These are phyloP conservation scores for Drosophila ficusphila DNA, from an alignment of 1,140 invertebrate genomes.

Conservation along the genomic window DNA sequence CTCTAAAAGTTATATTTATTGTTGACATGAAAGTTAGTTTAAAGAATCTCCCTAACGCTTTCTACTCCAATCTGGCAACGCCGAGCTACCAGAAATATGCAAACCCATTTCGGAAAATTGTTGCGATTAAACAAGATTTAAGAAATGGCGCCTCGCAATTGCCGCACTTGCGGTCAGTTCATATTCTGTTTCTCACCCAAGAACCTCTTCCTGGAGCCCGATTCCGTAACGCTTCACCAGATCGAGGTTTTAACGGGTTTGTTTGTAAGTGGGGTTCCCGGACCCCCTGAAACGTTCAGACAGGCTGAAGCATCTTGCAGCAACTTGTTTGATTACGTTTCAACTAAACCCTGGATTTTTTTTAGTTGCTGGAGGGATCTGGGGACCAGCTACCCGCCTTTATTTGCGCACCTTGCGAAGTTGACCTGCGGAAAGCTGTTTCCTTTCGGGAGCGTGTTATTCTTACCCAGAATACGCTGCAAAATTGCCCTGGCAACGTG, in stretches of 20 bases:
- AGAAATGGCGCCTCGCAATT: slow-evolving; percentile 45
- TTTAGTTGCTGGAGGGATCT: slow-evolving; percentile 31
- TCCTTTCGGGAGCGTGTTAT: slow-evolving; percentile 59
- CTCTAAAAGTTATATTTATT: not conserved
- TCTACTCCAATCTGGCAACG: not conserved
- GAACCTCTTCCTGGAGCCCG: slow-evolving; percentile 48
- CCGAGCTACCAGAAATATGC: not conserved
- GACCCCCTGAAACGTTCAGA: slow-evolving; percentile 16
- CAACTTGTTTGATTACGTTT: too few relatives aligned
- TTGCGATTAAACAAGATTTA: not conserved
- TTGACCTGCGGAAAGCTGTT: slow-evolving; percentile 48
- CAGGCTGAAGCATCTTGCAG: not conserved
- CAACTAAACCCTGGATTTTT: not conserved
- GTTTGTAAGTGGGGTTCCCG: slow-evolving; percentile 35
- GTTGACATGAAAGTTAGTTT: too few relatives aligned
- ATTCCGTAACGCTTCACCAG: slow-evolving; percentile 57
- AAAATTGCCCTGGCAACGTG: slow-evolving; percentile 7
- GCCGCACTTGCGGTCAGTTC: slow-evolving; percentile 59
- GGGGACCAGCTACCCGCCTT: slow-evolving; percentile 27
- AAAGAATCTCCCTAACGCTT: not conserved
- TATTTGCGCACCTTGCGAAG: slow-evolving; percentile 63
- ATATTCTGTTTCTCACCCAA: slow-evolving; percentile 34
- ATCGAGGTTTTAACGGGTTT: slow-evolving; percentile 62
- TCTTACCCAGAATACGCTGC: slow-evolving; percentile 47
- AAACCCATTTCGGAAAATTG: not conserved